Conservation (phyloP, 2,797 vertebrate genomes). For the Mormyrops attenuatus region DNA sequence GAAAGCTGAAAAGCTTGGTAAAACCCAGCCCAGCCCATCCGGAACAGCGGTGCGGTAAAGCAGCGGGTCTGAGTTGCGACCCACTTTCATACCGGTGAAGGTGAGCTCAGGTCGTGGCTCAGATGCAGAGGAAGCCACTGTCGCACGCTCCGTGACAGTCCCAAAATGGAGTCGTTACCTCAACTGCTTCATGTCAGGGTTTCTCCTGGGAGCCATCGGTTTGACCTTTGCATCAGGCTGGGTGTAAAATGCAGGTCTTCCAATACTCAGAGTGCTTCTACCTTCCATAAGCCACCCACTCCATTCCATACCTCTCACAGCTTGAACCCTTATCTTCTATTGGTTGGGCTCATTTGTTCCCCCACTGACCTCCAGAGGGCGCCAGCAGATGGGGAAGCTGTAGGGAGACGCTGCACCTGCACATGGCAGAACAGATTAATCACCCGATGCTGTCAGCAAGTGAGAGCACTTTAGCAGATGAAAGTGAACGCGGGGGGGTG, state of each 20-base stretch:
- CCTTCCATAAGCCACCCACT: constrained; percentile 17
- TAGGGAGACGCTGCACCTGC: constrained; percentile 47
- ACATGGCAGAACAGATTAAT: constrained; percentile 55
- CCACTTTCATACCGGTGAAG: not conserved
- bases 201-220: constrained; percentile 58
- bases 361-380: constrained; percentile 34
- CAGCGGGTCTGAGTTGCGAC: not conserved
- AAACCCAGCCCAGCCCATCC: not conserved
- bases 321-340: constrained; percentile 31
- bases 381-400: constrained; percentile 37
- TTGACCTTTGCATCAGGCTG: constrained; percentile 60
- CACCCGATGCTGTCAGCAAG: constrained; percentile 45
- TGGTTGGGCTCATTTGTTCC: constrained; percentile 30
- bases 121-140: not conserved
- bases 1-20: not conserved
- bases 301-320: constrained; percentile 16
- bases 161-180: not conserved
- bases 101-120: not conserved
- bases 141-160: not conserved
- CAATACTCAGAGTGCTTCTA: constrained; percentile 5
- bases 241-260: constrained; percentile 24
- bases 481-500: constrained; percentile 42
- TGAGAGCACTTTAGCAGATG: constrained; percentile 59
- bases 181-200: constrained; percentile 55
- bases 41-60: not conserved